Evolutionary conservation across 2,888 invertebrate genomes (phyloP).

Genomic region (Neoaliturus tenellus): DNA sequence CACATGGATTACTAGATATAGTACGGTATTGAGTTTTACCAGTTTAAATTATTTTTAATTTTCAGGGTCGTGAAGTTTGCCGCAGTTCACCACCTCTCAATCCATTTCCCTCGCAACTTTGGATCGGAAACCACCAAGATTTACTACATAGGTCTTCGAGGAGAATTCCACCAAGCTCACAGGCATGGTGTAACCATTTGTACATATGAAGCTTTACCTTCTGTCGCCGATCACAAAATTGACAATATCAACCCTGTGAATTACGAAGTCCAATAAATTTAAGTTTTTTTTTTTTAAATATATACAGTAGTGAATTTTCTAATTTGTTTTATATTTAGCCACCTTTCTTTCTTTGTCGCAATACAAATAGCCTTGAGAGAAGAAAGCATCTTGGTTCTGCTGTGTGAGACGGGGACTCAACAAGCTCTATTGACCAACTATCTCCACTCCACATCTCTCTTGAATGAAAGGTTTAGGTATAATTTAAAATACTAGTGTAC

Average conservation of each 20-base stretch:
- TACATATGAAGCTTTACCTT: conserved; percentile 92
- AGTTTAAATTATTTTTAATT: conserved; percentile 12
- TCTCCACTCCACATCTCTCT: no score
- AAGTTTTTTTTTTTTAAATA: background rate
- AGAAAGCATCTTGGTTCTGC: no score
- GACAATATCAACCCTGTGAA: conserved; percentile 79
- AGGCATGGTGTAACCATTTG: conserved; percentile 94
- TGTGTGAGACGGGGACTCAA: no score
- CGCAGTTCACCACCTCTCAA: conserved; percentile 89
- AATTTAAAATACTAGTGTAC: no score
- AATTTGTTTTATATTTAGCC: no score
- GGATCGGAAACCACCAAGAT: conserved; percentile 90
- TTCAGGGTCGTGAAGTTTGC: conserved; percentile 95
- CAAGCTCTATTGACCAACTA: no score
- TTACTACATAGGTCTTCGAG: conserved; percentile 96
- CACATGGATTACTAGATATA: no score
- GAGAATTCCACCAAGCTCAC: conserved; percentile 91
- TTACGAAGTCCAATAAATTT: conserved; percentile 75
- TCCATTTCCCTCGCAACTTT: conserved; percentile 94
- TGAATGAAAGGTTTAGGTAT: no score
- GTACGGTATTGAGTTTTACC: no score
- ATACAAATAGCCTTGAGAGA: no score
- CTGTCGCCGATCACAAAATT: conserved; percentile 89
- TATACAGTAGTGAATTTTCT: background rate
- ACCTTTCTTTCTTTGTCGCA: no score